Conservation (phyloP, 2,113 vertebrate species). For the Paraplagusia blochii region DNA sequence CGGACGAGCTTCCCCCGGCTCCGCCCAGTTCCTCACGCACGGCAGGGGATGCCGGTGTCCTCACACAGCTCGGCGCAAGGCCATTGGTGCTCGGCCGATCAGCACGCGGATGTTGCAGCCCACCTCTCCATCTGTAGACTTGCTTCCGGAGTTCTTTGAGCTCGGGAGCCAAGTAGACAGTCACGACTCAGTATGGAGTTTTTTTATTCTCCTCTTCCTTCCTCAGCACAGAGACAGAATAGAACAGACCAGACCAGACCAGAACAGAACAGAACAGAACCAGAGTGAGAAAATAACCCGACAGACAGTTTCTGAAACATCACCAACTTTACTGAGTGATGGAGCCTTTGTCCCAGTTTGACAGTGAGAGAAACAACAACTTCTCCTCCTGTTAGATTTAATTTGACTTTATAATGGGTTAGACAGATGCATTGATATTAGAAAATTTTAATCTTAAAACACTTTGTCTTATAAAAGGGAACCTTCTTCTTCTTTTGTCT, state of each 20-base stretch:
- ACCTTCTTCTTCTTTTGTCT: too few species aligned
- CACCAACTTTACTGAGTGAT: too few species aligned
- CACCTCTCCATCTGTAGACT: constrained; percentile 66
- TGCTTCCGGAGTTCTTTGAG: constrained; percentile 76
- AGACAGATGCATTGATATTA: too few species aligned
- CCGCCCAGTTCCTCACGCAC: constrained; percentile 60
- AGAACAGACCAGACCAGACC: constrained; percentile 9
- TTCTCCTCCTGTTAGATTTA: background rate
- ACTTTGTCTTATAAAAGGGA: too few species aligned
- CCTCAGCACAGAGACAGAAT: constrained; percentile 8
- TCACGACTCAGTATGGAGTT: constrained; percentile 52
- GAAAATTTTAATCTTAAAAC: too few species aligned
- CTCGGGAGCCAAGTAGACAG: constrained; percentile 46
- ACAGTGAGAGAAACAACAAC: background rate
- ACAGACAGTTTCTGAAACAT: too few species aligned
- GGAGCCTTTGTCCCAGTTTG: constrained; percentile 19
- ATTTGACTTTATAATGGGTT: too few species aligned
- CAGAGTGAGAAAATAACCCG: too few species aligned
- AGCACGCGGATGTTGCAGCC: constrained; percentile 70
- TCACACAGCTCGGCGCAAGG: constrained; percentile 7
- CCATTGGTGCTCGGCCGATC: constrained; percentile 61
- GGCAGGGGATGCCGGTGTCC: constrained; percentile 69
- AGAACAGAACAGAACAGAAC: too few species aligned
- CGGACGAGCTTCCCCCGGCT: constrained; percentile 73
- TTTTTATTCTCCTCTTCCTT: background rate